Percentiles rank a stretch among this genome's conserved stretches.
Conservation (phyloP, 2,797 vertebrate genomes). For the Tiaroga cobitis region DNA sequence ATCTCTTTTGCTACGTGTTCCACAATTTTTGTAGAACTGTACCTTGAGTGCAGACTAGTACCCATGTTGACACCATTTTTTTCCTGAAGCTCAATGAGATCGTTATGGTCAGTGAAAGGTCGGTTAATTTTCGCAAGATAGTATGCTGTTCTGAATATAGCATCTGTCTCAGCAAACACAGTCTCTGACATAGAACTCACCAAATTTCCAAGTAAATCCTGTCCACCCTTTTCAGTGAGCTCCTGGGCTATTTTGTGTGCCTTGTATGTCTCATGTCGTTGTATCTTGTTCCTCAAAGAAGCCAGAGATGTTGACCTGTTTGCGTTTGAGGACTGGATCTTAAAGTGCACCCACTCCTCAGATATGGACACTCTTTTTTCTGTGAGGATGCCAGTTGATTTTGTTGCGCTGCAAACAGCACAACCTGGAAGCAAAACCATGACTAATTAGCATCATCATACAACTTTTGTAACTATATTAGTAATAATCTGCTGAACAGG, state of each 20-base stretch:
- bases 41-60: slow-evolving; percentile 2
- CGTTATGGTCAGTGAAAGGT: too few relatives aligned
- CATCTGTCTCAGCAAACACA: not conserved
- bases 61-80: not conserved
- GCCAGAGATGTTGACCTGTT: not conserved
- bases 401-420: too few relatives aligned
- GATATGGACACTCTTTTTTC: too few relatives aligned
- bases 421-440: too few relatives aligned
- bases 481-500: too few relatives aligned
- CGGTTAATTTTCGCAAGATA: too few relatives aligned
- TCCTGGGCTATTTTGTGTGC: not conserved
- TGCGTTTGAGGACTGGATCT: too few relatives aligned
- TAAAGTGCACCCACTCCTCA: too few relatives aligned
- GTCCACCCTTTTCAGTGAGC: not conserved
- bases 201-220: not conserved
- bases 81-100: not conserved
- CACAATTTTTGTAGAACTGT: not conserved
- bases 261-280: not conserved
- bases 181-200: not conserved
- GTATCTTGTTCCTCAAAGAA: not conserved
- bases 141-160: too few relatives aligned
- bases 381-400: too few relatives aligned
- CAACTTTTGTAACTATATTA: too few relatives aligned
- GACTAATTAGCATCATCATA: too few relatives aligned
- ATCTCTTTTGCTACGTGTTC: not conserved